Percentiles rank a stretch among this genome's conserved stretches.
Evolutionary conservation across 2,888 invertebrate species (phyloP).

Genomic region (Isotomurus palustris): DNA sequence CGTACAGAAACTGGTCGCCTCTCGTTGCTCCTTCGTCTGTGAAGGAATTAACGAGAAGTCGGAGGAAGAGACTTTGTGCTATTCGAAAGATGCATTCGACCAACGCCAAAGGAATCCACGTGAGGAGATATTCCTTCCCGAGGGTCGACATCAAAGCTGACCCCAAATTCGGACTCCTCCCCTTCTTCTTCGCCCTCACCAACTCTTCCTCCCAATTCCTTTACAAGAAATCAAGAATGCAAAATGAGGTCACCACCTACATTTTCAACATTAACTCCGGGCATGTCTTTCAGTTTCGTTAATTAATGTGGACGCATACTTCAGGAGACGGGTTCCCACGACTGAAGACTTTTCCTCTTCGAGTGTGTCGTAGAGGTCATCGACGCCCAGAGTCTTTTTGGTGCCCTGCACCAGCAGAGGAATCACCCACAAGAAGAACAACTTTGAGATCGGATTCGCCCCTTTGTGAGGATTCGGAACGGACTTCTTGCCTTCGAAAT

Average conservation of each 20-base stretch:
- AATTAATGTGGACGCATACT: too few species aligned
- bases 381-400: constrained; percentile 64
- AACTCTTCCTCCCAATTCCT: not conserved
- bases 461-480: constrained; percentile 22
- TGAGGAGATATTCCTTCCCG: too few species aligned
- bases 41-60: constrained; percentile 53
- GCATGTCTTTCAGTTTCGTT: too few species aligned
- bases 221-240: too few species aligned
- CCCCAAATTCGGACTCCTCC: too few species aligned
- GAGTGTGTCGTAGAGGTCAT: constrained; percentile 69
- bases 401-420: constrained; percentile 71
- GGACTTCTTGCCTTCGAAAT: constrained; percentile 13
- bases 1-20: constrained; percentile 32
- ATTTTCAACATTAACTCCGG: too few species aligned
- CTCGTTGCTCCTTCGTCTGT: constrained; percentile 15
- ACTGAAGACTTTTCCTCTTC: constrained; percentile 65
- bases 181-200: not conserved
- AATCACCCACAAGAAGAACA: constrained; percentile 68
- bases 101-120: too few species aligned
- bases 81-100: too few species aligned
- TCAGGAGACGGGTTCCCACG: too few species aligned
- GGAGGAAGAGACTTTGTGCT: constrained; percentile 63
- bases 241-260: too few species aligned
- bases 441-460: constrained; percentile 17
- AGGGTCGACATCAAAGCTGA: too few species aligned